Evolutionary conservation across 2,797 vertebrate species (phyloP).

Genomic region (Poeciliopsis paucimaculata): DNA sequence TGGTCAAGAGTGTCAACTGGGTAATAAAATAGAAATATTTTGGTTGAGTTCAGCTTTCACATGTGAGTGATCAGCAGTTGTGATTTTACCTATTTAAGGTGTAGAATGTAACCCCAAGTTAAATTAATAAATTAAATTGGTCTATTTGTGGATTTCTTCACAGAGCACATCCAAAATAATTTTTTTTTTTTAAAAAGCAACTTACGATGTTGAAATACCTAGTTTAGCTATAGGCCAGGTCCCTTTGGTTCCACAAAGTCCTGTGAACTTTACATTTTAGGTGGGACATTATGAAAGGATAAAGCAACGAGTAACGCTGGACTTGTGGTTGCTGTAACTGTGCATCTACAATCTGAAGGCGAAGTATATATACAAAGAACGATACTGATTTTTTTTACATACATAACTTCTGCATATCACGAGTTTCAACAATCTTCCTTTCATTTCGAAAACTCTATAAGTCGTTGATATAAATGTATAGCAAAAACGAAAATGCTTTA

Average conservation of each 20-base stretch:
- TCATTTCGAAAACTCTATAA: not conserved
- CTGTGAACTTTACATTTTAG: not conserved
- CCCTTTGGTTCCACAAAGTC: not conserved
- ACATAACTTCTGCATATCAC: not conserved
- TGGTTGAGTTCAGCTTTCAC: not conserved
- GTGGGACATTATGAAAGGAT: no score
- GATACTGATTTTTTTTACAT: not conserved
- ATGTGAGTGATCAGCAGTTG: not conserved
- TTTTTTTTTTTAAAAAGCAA: no score
- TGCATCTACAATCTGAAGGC: not conserved
- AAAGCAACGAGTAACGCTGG: not conserved
- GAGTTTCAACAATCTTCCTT: not conserved
- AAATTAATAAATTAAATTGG: not conserved
- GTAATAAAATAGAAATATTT: conserved; percentile 52
- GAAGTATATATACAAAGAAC: not conserved
- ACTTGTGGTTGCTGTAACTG: not conserved
- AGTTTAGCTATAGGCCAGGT: not conserved
- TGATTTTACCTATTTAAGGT: not conserved
- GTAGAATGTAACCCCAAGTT: not conserved
- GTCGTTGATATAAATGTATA: not conserved
- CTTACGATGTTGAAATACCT: not conserved
- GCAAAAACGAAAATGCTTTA: not conserved
- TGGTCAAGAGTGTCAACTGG: conserved; percentile 80
- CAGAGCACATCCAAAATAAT: not conserved
- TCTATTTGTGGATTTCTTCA: not conserved